These are phyloP conservation scores for Colletes latitarsis DNA, from an alignment of 1,140 invertebrate species.

Conservation along the genomic window DNA sequence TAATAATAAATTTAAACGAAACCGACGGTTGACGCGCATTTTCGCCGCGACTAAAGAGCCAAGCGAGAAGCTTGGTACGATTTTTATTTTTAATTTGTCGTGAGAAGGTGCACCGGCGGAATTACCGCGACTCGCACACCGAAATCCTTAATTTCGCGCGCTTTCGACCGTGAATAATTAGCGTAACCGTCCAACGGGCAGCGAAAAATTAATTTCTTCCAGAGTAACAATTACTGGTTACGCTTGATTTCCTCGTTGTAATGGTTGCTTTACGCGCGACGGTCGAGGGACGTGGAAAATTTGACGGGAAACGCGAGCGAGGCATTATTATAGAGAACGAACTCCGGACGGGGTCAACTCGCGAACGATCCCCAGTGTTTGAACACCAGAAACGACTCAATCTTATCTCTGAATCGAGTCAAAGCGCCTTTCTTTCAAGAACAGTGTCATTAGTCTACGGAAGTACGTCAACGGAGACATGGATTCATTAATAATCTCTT, in stretches of 20 bases:
- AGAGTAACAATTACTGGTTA: not conserved
- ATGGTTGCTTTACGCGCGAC: not conserved
- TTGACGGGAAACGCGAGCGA: not conserved
- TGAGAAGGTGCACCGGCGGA: not conserved
- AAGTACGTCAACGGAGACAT: not conserved
- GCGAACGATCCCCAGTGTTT: not conserved
- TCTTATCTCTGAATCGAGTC: slow-evolving; percentile 14
- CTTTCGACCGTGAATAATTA: slow-evolving; percentile 10
- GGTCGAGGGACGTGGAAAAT: not conserved
- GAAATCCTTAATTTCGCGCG: not conserved
- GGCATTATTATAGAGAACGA: not conserved
- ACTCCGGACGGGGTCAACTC: not conserved
- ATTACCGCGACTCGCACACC: not conserved
- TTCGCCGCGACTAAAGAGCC: not conserved
- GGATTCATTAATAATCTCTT: not conserved
- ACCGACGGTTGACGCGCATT: not conserved
- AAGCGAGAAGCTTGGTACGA: slow-evolving; percentile 6
- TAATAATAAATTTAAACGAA: slow-evolving; percentile 31
- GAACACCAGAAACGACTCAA: not conserved
- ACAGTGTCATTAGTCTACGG: slow-evolving; percentile 6
- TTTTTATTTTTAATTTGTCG: not conserved
- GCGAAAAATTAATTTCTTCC: slow-evolving; percentile 19
- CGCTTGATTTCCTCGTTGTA: not conserved
- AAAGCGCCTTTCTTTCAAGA: not conserved
- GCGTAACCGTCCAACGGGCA: not conserved